phyloP scores from a whole-genome alignment of 1,140 invertebrate genomes.

The Drosophila sp. region DNA sequence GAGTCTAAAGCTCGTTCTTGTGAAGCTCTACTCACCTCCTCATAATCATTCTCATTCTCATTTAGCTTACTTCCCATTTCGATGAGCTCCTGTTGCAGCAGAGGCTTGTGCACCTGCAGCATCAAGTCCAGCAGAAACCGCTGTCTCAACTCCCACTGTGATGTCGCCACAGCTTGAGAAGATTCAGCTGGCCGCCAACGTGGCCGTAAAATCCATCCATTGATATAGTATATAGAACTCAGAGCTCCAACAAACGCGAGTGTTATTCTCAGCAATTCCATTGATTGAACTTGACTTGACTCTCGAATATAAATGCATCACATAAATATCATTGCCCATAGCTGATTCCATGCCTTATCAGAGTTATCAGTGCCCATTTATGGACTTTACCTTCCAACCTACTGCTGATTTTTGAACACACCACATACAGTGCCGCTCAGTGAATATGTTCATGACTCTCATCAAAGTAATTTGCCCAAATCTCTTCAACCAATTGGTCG shows the following conservation, averaged over 20 bases:
- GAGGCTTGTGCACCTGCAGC: constrained; percentile 74
- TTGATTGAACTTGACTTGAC: constrained; percentile 11
- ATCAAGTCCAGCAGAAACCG: constrained; percentile 65
- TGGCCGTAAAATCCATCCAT: constrained; percentile 25
- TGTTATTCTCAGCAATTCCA: constrained; percentile 39
- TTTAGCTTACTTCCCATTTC: constrained; percentile 83
- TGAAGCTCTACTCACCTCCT: constrained; percentile 28
- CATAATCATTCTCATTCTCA: constrained; percentile 46
- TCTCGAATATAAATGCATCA: neutral
- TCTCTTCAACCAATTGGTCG: too few relatives aligned
- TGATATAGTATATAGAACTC: neutral
- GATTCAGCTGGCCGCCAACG: constrained; percentile 6
- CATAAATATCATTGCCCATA: neutral
- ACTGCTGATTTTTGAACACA: neutral
- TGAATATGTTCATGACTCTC: too few relatives aligned
- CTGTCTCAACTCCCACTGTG: constrained; percentile 45
- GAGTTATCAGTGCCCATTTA: neutral
- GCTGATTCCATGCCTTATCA: neutral
- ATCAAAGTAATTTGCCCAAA: too few relatives aligned
- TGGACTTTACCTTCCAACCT: neutral
- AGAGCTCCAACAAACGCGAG: constrained; percentile 29
- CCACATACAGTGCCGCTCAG: neutral
- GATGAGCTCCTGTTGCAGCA: constrained; percentile 55
- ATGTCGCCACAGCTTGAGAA: neutral
- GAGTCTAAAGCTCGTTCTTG: neutral